Percentiles rank a stretch among this genome's conserved stretches.
Evolutionary conservation across 53 echinoderm and acorn worm species (phyloP).

Genomic region (Holothuria leucospilota): DNA sequence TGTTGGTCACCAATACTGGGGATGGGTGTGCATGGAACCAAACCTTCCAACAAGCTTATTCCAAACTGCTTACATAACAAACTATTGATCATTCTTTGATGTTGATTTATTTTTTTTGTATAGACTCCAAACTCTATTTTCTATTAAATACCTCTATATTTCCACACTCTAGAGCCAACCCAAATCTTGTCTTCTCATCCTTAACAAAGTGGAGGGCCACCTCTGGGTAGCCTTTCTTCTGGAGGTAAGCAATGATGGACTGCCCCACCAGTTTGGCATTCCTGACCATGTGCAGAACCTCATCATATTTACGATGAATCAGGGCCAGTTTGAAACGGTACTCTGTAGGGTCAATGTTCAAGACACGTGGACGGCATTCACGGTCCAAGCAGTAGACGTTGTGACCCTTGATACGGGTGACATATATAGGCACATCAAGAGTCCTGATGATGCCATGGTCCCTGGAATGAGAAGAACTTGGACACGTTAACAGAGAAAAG

Average conservation of each 20-base stretch:
- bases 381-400: conserved; percentile 97
- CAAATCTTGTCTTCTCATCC: conserved; percentile 98
- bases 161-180: conserved; percentile 92
- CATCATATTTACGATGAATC: conserved; percentile 98
- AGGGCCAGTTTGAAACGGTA: conserved; percentile 96
- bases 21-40: no score
- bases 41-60: no score
- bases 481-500: no score
- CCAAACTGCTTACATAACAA: no score
- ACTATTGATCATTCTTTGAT: no score
- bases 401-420: conserved; percentile 98
- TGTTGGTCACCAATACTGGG: no score
- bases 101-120: no score
- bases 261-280: conserved; percentile 95
- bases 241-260: conserved; percentile 99
- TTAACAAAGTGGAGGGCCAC: conserved; percentile 98
- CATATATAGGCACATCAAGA: conserved; percentile 97
- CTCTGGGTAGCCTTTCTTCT: conserved; percentile 99
- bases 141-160: conserved; percentile 82
- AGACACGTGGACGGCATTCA: conserved; percentile 92
- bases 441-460: conserved; percentile 98
- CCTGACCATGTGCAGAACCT: conserved; percentile 99
- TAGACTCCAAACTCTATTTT: neutral
- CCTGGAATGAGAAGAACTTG: conserved; percentile 42
- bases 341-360: conserved; percentile 95